Evolutionary conservation across 2,888 invertebrate species (phyloP).

Genomic region (Lucinisca nassula): DNA sequence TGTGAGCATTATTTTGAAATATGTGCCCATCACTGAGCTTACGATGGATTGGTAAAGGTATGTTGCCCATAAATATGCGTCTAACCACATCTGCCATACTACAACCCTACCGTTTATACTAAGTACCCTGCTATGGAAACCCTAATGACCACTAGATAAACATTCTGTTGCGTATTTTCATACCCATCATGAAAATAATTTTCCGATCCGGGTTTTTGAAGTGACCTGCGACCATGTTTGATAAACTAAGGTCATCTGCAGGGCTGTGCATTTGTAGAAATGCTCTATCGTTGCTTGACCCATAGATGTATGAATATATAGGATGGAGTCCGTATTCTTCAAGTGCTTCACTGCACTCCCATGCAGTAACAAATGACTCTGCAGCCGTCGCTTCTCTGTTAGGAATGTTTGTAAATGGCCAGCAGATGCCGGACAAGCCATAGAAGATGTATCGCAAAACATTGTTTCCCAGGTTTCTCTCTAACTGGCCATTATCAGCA

Average conservation of each 20-base stretch:
- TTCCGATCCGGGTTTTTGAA: conserved; percentile 18
- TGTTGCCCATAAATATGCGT: not conserved
- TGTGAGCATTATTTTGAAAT: not conserved
- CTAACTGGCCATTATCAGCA: not conserved
- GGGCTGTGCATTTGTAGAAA: conserved; percentile 43
- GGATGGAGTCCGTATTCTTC: conserved; percentile 7
- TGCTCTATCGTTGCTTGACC: conserved; percentile 31
- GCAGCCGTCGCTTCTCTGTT: conserved; percentile 23
- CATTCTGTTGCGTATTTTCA: conserved; percentile 35
- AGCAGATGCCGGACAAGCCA: conserved; percentile 27
- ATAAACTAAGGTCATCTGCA: not conserved
- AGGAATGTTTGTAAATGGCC: conserved; percentile 29
- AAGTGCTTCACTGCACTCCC: conserved; percentile 21
- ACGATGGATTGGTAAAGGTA: not conserved
- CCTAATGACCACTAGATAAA: conserved; percentile 12
- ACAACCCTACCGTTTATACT: conserved; percentile 5
- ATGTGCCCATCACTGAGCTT: not conserved
- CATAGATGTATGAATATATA: conserved; percentile 24
- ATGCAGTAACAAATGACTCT: conserved; percentile 29
- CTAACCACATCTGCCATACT: conserved; percentile 13
- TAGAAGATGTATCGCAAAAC: not conserved
- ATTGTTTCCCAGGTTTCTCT: conserved; percentile 3
- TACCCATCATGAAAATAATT: conserved; percentile 46
- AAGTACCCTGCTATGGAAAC: conserved; percentile 15
- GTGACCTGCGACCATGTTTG: conserved; percentile 23